Conservation (phyloP, 2,113 vertebrate species). For the Passer montanus region DNA sequence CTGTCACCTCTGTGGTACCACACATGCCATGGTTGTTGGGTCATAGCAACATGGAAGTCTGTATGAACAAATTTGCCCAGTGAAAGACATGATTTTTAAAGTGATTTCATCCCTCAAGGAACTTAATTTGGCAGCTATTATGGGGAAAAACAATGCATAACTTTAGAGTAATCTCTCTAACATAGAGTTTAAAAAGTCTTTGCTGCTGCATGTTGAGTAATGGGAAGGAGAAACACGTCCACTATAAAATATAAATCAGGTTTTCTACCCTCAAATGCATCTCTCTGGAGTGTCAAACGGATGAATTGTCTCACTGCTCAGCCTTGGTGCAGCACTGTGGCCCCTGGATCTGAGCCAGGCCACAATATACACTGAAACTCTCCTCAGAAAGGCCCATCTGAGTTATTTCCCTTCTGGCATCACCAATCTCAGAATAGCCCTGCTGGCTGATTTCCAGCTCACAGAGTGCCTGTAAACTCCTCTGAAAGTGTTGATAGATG, state of each 20-base stretch:
- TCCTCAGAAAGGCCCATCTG: background rate
- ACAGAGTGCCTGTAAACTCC: background rate
- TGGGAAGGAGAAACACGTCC: background rate
- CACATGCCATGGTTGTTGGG: background rate
- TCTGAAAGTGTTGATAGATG: background rate
- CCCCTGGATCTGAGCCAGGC: background rate
- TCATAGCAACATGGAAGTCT: background rate
- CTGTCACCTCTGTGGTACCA: background rate
- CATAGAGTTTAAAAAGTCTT: background rate
- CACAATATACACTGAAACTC: background rate
- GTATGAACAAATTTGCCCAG: background rate
- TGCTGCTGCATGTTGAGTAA: conserved; percentile 1
- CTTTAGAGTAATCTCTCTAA: background rate
- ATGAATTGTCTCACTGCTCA: background rate
- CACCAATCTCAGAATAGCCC: background rate
- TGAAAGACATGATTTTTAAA: background rate
- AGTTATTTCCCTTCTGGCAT: conserved; percentile 5
- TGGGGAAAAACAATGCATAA: background rate
- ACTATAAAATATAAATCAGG: conserved; percentile 16
- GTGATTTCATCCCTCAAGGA: background rate
- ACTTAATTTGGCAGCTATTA: background rate
- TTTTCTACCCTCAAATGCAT: background rate
- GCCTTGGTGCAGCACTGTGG: background rate
- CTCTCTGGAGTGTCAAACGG: background rate
- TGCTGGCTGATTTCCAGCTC: background rate